A percentile compares a stretch with the other conserved stretches of the same genome.
Conservation (phyloP, 2,797 vertebrate genomes). For the Hipposideros larvatus region DNA sequence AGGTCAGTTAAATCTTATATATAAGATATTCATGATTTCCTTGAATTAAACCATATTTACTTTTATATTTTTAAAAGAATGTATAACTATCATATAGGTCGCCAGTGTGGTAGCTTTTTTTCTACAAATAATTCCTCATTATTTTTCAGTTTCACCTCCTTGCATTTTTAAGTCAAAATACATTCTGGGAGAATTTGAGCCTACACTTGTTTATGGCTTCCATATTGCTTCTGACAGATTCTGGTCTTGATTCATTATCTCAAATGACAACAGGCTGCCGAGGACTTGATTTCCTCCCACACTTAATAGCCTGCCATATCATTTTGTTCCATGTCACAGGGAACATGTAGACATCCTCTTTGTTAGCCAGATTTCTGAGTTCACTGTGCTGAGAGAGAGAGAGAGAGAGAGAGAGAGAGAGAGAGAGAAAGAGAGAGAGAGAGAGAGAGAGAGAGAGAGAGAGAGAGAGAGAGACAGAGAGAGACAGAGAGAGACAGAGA, state of each 20-base stretch:
- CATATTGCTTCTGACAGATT: constrained; percentile 40
- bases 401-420: fast-evolving
- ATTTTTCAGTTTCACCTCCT: constrained; percentile 22
- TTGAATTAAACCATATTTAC: background rate
- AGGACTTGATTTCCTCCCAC: constrained; percentile 39
- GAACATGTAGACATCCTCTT: constrained; percentile 17
- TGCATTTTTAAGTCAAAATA: background rate
- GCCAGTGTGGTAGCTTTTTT: background rate
- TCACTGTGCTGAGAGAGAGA: background rate
- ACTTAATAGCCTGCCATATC: constrained; percentile 3
- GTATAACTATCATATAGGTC: background rate
- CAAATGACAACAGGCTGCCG: constrained; percentile 48
- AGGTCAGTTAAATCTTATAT: background rate
- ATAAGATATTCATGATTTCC: background rate
- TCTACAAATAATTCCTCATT: constrained; percentile 42
- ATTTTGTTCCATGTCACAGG: constrained; percentile 44
- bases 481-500: background rate
- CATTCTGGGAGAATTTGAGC: background rate
- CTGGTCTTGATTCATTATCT: constrained; percentile 38
- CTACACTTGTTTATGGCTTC: constrained; percentile 40
- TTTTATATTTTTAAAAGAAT: background rate
- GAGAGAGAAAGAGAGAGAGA: too few species aligned
- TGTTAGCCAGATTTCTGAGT: constrained; percentile 39
- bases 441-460: fast-evolving
- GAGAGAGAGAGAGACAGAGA: too few species aligned